Percentiles rank a stretch among this genome's conserved stretches.
These are phyloP conservation scores for Bucco capensis DNA, from an alignment of 2,113 vertebrate genomes.

Conservation along the genomic window DNA sequence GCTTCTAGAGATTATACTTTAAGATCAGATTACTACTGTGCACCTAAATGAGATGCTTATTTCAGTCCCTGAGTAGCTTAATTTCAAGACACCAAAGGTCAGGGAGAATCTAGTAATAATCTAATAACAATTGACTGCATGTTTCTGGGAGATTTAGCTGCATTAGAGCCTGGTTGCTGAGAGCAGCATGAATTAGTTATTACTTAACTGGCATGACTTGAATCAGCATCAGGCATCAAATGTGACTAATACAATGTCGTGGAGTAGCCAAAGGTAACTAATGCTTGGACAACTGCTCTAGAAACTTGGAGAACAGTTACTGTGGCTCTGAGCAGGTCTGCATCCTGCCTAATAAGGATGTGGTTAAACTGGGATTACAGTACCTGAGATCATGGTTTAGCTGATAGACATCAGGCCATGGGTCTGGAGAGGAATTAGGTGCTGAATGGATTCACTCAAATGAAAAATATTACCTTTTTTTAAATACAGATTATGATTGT, in stretches of 20 bases:
- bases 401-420: background rate
- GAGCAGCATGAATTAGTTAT: conserved; percentile 9
- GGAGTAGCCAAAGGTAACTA: background rate
- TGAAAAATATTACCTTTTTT: background rate
- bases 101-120: conserved; percentile 29
- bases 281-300: background rate
- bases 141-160: conserved; percentile 27
- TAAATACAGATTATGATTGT: background rate
- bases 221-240: background rate
- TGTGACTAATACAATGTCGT: background rate
- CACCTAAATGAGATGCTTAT: conserved; percentile 55
- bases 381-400: background rate
- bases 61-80: conserved; percentile 37
- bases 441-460: background rate
- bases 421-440: background rate
- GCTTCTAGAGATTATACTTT: conserved; percentile 35
- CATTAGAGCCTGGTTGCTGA: background rate
- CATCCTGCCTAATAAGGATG: background rate
- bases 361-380: rapidly evolving
- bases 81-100: conserved; percentile 48
- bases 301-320: background rate
- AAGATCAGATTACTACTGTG: conserved; percentile 40
- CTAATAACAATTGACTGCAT: conserved; percentile 45
- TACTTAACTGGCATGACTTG: background rate
- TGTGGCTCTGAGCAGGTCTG: background rate